Evolutionary conservation across 2,888 invertebrate species (phyloP), one percentile per base, ranked within the genome.

Genomic region (Watsonalla binaria): DNA sequence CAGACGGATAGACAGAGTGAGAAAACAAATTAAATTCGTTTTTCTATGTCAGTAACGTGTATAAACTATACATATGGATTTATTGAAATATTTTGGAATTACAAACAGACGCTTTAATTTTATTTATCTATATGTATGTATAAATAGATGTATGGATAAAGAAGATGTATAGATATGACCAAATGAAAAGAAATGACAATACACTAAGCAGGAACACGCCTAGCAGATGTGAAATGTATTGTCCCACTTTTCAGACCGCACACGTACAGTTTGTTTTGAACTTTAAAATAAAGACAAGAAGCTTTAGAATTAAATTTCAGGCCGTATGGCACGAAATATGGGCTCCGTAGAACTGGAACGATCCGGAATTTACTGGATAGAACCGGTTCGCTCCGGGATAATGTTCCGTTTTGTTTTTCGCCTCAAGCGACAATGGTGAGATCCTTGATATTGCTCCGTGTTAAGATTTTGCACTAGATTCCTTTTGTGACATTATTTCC

Each of bases 231-330:
- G 51, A 54, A 58, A 58, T 53, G 45, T 42, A 51, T 47, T 59
- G 58, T 60, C 61, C 62, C 47, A 58, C 49, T 60, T 73, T 11
- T 42, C 11, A 42, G 11, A 42, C 24, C 24, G 24, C 24, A 42
- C 42, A 8, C 42, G 11, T 42, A 42, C 11, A 42, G 57, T 63
- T 58, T 60, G 65, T 72, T 74, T 73, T 72, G 65, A 71, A 69
- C 65, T 70, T 52, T 65, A 66, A 69, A 69, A 70, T 75, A 66
- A 73, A 69, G 68, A 63, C 76, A 76, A 77, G 78, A 68, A 73
- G 74, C 69, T 70, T 59, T 63, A 59, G 77, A 83, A 82, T 84
- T 83, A 80, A 82, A 84, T 82, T 82, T 81, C 68, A 68, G 72
- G 76, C 72, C 68, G 69, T 68, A 66, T 70, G 54, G 70, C 70